A percentile compares a stretch with the other conserved stretches of the same genome.
These are phyloP conservation scores for Ceratina australensis DNA, from an alignment of 1,140 invertebrate species.

Conservation along the genomic window DNA sequence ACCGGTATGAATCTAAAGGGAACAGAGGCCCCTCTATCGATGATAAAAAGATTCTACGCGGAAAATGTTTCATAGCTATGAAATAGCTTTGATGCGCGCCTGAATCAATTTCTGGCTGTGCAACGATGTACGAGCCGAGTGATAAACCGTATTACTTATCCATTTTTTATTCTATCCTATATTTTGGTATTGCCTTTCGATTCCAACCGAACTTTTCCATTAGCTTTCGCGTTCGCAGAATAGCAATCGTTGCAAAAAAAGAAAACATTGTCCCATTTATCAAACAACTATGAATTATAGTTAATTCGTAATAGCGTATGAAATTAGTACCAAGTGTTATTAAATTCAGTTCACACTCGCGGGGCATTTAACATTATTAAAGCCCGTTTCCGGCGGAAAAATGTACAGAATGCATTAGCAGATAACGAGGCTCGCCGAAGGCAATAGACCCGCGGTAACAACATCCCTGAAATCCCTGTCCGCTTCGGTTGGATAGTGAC, in stretches of 20 bases:
- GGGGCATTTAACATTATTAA: too few relatives aligned
- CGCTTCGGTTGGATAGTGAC: slow-evolving; percentile 7
- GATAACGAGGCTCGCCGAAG: slow-evolving; percentile 3
- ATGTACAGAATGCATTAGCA: not conserved
- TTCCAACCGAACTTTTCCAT: not conserved
- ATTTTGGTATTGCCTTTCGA: not conserved
- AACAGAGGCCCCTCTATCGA: not conserved
- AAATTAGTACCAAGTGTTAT: too few relatives aligned
- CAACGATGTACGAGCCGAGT: not conserved
- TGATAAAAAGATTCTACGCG: not conserved
- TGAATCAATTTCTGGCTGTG: not conserved
- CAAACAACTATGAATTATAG: not conserved
- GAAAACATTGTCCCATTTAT: not conserved
- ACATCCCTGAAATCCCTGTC: slow-evolving; percentile 15
- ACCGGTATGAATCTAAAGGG: not conserved
- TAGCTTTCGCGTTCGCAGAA: not conserved
- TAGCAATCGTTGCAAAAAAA: too few relatives aligned
- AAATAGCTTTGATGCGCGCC: not conserved
- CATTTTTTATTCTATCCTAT: too few relatives aligned
- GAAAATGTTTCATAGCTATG: not conserved
- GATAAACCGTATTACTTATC: too few relatives aligned
- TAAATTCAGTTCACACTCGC: too few relatives aligned
- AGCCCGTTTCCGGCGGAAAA: not conserved
- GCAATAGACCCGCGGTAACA: not conserved
- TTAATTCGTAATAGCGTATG: too few relatives aligned